Evolutionary conservation across 2,888 invertebrate genomes (phyloP).

Genomic region (Cheilosia scutellata): DNA sequence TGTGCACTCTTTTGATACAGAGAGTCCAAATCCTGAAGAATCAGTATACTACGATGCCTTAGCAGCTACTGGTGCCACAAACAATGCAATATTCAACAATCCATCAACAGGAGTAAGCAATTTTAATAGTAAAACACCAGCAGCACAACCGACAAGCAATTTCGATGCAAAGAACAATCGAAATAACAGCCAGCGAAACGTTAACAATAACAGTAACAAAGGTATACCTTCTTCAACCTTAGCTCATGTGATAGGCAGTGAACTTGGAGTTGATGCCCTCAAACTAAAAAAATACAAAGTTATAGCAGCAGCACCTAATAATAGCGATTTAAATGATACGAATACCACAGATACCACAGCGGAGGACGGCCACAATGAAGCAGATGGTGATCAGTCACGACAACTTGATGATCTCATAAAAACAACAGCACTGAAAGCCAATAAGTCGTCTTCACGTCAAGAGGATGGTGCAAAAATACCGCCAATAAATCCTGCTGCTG

Average conservation of each 20-base stretch:
- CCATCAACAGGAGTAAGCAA: conserved; percentile 42
- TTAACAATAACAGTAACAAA: conserved; percentile 34
- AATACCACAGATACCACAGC: conserved; percentile 57
- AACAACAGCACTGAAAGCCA: conserved; percentile 34
- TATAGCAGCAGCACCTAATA: conserved; percentile 32
- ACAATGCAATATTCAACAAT: conserved; percentile 72
- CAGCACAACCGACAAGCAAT: conserved; percentile 31
- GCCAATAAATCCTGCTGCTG: conserved; percentile 3
- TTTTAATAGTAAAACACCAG: conserved; percentile 30
- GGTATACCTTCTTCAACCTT: conserved; percentile 34
- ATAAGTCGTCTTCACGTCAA: conserved; percentile 39
- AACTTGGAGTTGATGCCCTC: conserved; percentile 25
- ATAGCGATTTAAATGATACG: conserved; percentile 50
- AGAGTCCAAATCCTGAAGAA: conserved; percentile 87
- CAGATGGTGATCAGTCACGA: conserved; percentile 61
- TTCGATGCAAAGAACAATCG: conserved; percentile 38
- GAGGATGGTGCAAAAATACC: conserved; percentile 4
- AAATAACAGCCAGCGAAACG: conserved; percentile 35
- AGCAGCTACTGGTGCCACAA: conserved; percentile 85
- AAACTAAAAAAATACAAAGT: conserved; percentile 64
- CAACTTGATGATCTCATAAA: conserved; percentile 65
- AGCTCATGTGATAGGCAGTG: conserved; percentile 49
- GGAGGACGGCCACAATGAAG: conserved; percentile 61
- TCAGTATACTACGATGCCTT: conserved; percentile 93
- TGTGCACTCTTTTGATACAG: conserved; percentile 8